A percentile compares a stretch with the other conserved stretches of the same genome.
These are phyloP conservation scores for Papilio elwesi DNA, from an alignment of 2,888 invertebrate genomes.

Conservation along the genomic window DNA sequence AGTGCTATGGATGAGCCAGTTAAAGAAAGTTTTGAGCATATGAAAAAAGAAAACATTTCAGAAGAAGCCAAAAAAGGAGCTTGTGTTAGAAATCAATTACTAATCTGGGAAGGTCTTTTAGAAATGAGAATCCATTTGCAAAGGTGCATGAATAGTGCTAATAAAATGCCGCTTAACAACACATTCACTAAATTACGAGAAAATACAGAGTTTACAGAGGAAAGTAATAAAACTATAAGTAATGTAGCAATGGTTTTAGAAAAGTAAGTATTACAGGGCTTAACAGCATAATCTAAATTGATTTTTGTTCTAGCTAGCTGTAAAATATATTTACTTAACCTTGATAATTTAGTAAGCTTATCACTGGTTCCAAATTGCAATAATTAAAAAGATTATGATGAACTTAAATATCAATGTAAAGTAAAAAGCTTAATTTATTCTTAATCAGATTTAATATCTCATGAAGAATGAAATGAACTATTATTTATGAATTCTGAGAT, in stretches of 20 bases:
- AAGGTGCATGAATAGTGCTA: constrained; percentile 89
- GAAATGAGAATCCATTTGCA: constrained; percentile 95
- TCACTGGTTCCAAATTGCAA: no score
- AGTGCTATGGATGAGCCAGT: constrained; percentile 75
- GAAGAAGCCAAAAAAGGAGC: constrained; percentile 87
- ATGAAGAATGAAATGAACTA: no score
- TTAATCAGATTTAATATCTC: no score
- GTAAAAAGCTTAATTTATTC: no score
- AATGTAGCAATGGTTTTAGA: constrained; percentile 86
- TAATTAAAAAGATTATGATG: no score
- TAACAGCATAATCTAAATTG: no score
- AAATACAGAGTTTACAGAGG: constrained; percentile 79
- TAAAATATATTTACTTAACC: no score
- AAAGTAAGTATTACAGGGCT: constrained; percentile 68
- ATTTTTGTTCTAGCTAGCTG: no score
- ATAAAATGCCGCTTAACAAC: constrained; percentile 90
- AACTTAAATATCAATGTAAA: no score
- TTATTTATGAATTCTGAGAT: no score
- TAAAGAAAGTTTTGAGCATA: constrained; percentile 83
- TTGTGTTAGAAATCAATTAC: constrained; percentile 88
- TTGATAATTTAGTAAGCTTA: no score
- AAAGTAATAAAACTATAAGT: constrained; percentile 77
- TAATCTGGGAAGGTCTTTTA: constrained; percentile 92
- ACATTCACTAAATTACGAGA: constrained; percentile 75
- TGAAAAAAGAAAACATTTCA: constrained; percentile 81